Base-by-base conservation (phyloP, 2,888 invertebrate genomes). In the Thymelicus acteon region DNA sequence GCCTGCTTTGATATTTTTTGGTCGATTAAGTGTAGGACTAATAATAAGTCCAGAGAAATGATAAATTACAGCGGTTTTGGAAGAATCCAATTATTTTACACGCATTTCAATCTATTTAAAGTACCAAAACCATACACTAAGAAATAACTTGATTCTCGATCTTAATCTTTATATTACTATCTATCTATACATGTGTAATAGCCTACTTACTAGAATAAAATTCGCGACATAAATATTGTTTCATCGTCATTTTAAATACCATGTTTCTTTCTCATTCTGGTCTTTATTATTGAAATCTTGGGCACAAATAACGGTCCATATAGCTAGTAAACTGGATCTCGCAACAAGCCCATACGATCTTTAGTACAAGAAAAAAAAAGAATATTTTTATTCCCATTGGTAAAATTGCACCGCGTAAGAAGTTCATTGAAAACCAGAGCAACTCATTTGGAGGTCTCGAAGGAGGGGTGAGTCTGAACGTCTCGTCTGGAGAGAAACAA, bases 351-450 rank as follows among this genome's bases (percentile, higher is more conserved):
- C 39, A 15, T 49, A 49, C 40, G 49, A 63, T 58, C 58, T 64
- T 69, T n/a, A 69, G 58, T 69, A 67, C 52, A 57, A 54, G 61
- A 57, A 64, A 69, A 64, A 69, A 70, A 64, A 63, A 63, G 3
- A 44, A 47, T 64, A 44, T 19, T 48, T 12, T 31, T 67, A 60
- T 44, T 54, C 62, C 48, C 15, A 57, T 52, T 64, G 65, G 61
- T 60, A 73, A 52, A 65, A 65, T 62, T 49, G 54, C 58, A 39
- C 12, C 40, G 60, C 75, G 83, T 80, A 85, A 86, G 79, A 81
- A 90, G 85, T 89, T 89, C 81, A 92, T 92, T 92, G 89, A 92
- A 91, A 91, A 85, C 85, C 88, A 90, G 89, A 88, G 91, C 90
- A 90, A 82, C 80, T 79, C 78, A 71, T 65, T 71, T 76, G 77